These are phyloP conservation scores for Copidosoma floridanum DNA, from an alignment of 1,140 invertebrate species.

Conservation along the genomic window DNA sequence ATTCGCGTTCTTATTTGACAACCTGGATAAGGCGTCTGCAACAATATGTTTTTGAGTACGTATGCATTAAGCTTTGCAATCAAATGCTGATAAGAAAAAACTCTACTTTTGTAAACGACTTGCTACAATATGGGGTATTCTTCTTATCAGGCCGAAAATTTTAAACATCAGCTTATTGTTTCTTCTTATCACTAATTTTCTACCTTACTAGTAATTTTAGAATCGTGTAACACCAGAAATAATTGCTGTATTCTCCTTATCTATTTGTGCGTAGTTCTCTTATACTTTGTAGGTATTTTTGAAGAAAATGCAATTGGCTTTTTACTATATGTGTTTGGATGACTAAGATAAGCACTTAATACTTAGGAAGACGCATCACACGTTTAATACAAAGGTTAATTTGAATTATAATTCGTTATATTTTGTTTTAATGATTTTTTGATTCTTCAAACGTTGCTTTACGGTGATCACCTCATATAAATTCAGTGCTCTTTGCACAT, in stretches of 20 bases:
- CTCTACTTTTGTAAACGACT: conserved; percentile 33
- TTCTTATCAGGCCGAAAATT: conserved; percentile 38
- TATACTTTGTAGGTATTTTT: no score
- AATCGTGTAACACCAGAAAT: conserved; percentile 51
- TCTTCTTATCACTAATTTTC: conserved; percentile 36
- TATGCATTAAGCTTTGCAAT: conserved; percentile 27
- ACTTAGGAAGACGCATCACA: conserved; percentile 12
- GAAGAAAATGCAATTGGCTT: conserved; percentile 14
- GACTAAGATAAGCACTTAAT: conserved; percentile 12
- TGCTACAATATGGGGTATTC: conserved; percentile 34
- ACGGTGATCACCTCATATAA: background rate
- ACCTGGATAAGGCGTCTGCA: conserved; percentile 31
- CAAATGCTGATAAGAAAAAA: conserved; percentile 32
- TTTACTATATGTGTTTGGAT: conserved; percentile 10
- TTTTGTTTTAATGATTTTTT: background rate
- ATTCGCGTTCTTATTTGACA: no score
- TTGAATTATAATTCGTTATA: conserved; percentile 8
- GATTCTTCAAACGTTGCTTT: background rate
- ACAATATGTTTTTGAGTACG: conserved; percentile 27
- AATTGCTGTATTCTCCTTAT: conserved; percentile 55
- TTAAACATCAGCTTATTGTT: conserved; percentile 41
- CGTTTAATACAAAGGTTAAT: conserved; percentile 2
- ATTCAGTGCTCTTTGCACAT: background rate
- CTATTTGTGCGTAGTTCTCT: conserved; percentile 54
- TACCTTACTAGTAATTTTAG: conserved; percentile 48